Evolutionary conservation across 2,113 vertebrate species (phyloP), one percentile per base, ranked within the genome.

Genomic region (Lathamus discolor): DNA sequence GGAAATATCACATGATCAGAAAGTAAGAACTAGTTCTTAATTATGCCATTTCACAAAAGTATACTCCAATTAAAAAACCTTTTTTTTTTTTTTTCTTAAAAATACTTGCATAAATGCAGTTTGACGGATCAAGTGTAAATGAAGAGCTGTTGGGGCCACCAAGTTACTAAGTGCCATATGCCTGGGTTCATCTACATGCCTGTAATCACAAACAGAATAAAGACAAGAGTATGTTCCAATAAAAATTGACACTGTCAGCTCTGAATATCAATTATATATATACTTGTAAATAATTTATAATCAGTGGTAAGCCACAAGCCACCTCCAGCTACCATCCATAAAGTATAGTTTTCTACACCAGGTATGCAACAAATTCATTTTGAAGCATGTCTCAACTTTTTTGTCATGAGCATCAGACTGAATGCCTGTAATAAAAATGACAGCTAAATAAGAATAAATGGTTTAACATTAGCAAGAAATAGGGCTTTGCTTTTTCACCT

Each of bases 341-440:
- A 96, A 96, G 95, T 41, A 88, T 51, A 95, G n/a, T 78, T 77
- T 88, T 95, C 93, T 74, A 76, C 88, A 76, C 88, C 66, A 86
- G 92, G 83, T 94, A 92, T 93, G 94, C 41, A 57, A 83, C 7
- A 1, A 92, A 94, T 86, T 96, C 90, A 88, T 96, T 97, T 82
- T 95, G 92, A 97, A 96, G 94, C 95, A 83, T 77, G 92, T 92
- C 93, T 95, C 90, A 97, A 95, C 92, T 94, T 97, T 96, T 96
- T 93, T 96, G 88, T 96, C 97, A 94, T 74, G 93, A 96, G 82
- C 67, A 97, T 97, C 93, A 95, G 84, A 66, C 88, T 96, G 95
- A 97, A 97, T 96, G 90, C 52, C 93, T 97, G 94, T 96, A 97
- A 97, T 98, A 98, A 97, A 98, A 98, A 55, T 97, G 97, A 98